These are phyloP conservation scores for Muntiacus reevesi DNA, from an alignment of 2,113 vertebrate genomes.

Conservation along the genomic window DNA sequence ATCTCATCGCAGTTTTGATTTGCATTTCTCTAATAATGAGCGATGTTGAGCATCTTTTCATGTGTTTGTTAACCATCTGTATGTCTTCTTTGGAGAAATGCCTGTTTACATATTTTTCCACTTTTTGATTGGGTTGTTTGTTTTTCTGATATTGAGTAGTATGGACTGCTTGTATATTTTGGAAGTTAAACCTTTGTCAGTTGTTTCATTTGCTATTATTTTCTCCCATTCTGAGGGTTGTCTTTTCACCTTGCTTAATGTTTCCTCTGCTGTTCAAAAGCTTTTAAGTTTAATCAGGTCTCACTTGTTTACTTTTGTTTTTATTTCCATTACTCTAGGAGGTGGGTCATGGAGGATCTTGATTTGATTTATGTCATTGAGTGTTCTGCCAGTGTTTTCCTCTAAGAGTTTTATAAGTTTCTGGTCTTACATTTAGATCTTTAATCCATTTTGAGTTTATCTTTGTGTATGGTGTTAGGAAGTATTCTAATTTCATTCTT, in stretches of 20 bases:
- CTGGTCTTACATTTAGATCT: neutral
- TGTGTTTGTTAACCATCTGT: neutral
- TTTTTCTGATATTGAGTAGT: neutral
- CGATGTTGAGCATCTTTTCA: neutral
- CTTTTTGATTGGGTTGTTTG: neutral
- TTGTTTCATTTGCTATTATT: neutral
- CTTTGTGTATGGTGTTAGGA: neutral
- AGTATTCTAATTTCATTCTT: neutral
- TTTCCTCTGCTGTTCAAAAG: neutral
- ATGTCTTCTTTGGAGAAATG: neutral
- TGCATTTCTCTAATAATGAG: neutral
- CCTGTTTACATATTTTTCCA: neutral
- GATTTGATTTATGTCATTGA: neutral
- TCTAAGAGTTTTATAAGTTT: neutral
- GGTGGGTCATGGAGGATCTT: neutral
- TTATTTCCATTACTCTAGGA: neutral
- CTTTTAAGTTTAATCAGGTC: neutral
- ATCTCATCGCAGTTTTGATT: neutral
- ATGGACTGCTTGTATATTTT: neutral
- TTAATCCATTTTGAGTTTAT: neutral
- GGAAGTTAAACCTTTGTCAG: neutral
- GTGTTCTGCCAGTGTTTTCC: neutral
- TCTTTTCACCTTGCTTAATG: neutral
- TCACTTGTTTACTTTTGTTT: neutral
- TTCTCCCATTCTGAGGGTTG: rapidly evolving